Evolutionary conservation across 30 jellyfish, hydroid and myxozoan genomes (phyloP), one percentile per base, ranked within the genome.

Genomic region (Aurelia sp.): DNA sequence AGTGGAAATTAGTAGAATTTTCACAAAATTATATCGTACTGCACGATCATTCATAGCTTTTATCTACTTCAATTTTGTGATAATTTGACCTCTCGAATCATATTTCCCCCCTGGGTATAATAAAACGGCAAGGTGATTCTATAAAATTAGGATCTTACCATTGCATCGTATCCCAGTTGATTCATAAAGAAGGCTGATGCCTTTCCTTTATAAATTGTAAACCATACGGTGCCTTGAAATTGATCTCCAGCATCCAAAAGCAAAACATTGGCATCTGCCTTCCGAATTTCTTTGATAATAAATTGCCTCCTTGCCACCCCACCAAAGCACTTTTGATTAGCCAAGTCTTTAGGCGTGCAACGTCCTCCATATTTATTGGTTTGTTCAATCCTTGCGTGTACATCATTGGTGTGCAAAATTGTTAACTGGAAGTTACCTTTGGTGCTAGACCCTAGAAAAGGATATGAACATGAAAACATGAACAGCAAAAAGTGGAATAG

Each of bases 221-320:
- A 94, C 99, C 99, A 94, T n/a, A 90, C 52, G 22, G 99, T 94
- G 40, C 99, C 99, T 40, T 89, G 98, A 41, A 78, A 94, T 81
- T 89, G 99, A 58, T 94, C 99, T 13, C 99, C 99, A 3, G 97
- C 99, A 63, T 94, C 99, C 69, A 94, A 60, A 41, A 94, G 85
- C 71, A 94, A 55, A n/a, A 77, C 92, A 59, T 88, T 76, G 0
- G 63, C 67, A 48, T 66, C 62, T 10, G 78, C 58, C 41, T 50
- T 63, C 31, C 99, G 88, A 24, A 84, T 70, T 22, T 84, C 73
- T 22, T 77, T 74, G 6, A 94, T 77, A 5, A 70, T 91, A 16
- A 93, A 83, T 58, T 79, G 91, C 68, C 98, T 55, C 68, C 98
- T 82, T 13, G 98, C 98, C 22, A 88, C 98, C 3, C 98, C 98